phyloP scores from a whole-genome alignment of 2,888 invertebrate genomes.

The Drosophila leonis region DNA sequence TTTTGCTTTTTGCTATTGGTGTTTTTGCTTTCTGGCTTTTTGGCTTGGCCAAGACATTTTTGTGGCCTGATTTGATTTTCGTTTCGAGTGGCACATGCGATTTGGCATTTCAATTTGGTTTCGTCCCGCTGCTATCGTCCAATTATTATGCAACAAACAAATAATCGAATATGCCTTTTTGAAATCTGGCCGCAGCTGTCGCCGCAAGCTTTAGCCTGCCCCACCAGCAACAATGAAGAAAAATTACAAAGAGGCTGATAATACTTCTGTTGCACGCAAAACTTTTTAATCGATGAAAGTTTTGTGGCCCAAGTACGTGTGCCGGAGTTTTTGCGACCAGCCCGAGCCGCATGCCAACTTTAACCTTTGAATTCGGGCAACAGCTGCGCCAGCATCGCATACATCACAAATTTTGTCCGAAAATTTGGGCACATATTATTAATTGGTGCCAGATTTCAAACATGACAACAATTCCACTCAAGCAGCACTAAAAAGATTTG shows the following conservation, averaged over 20 bases:
- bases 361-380: slow-evolving; percentile 63
- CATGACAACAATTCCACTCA: slow-evolving; percentile 32
- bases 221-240: slow-evolving; percentile 15
- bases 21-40: not conserved
- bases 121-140: slow-evolving; percentile 15
- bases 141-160: slow-evolving; percentile 73
- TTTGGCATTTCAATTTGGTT: slow-evolving; percentile 53
- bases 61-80: slow-evolving; percentile 24
- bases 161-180: slow-evolving; percentile 65
- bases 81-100: slow-evolving; percentile 43
- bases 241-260: slow-evolving; percentile 65
- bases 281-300: slow-evolving; percentile 79
- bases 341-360: slow-evolving; percentile 43
- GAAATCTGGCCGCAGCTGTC: slow-evolving; percentile 56
- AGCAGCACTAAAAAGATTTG: not conserved
- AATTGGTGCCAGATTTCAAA: slow-evolving; percentile 42
- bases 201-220: slow-evolving; percentile 29
- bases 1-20: not conserved
- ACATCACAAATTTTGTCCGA: slow-evolving; percentile 55
- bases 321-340: slow-evolving; percentile 29
- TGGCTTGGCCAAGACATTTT: slow-evolving; percentile 8
- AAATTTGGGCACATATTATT: slow-evolving; percentile 54
- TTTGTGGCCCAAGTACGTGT: slow-evolving; percentile 66
- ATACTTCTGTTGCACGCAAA: slow-evolving; percentile 52
- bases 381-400: slow-evolving; percentile 50